These are phyloP conservation scores for zebrafish (Danio rerio) DNA, from an alignment of 2,113 vertebrate genomes.

Conservation along the genomic window GRCz12tu NC_133190.1:14221001-14221500, in stretches of 20 bases:
- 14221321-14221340: too few relatives aligned
- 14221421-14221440: not conserved
- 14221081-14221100: too few relatives aligned
- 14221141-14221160: not conserved
- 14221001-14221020: not conserved
- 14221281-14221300: too few relatives aligned
- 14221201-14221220: too few relatives aligned
- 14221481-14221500: not conserved
- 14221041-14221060: not conserved
- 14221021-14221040: not conserved
- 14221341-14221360: too few relatives aligned
- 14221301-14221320: too few relatives aligned
- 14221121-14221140: too few relatives aligned
- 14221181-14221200: not conserved
- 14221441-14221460: not conserved
- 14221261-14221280: not conserved
- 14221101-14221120: too few relatives aligned
- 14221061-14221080: not conserved
- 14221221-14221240: too few relatives aligned
- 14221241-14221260: not conserved
- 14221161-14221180: not conserved
- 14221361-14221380: too few relatives aligned
- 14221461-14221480: not conserved
- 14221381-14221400: too few relatives aligned
- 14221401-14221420: not conserved